These are phyloP conservation scores for Drosophila chauvacae DNA, from an alignment of 1,140 invertebrate species.

Conservation along the genomic window DNA sequence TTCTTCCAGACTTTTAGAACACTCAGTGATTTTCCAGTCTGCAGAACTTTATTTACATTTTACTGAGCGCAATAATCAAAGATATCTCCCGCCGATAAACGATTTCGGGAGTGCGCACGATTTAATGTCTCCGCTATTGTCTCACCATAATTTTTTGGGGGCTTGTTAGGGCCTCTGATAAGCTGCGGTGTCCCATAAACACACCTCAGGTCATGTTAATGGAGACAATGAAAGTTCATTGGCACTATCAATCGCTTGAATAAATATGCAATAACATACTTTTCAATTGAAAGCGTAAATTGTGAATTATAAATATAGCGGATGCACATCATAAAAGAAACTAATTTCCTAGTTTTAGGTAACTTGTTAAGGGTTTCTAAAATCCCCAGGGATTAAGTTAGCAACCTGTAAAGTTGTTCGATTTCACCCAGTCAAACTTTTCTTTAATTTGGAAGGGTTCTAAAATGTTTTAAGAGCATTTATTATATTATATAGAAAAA, in stretches of 20 bases:
- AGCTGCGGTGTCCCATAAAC: slow-evolving; percentile 21
- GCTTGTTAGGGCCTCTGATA: slow-evolving; percentile 34
- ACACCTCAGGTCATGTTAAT: slow-evolving; percentile 57
- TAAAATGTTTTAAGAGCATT: too few species aligned
- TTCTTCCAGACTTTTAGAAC: slow-evolving; percentile 9
- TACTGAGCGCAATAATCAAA: slow-evolving; percentile 61
- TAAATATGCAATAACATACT: slow-evolving; percentile 16
- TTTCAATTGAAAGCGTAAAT: slow-evolving; percentile 5
- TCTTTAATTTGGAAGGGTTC: too few species aligned
- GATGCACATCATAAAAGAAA: too few species aligned
- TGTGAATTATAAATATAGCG: slow-evolving; percentile 1
- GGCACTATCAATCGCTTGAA: neutral
- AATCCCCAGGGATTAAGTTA: too few species aligned
- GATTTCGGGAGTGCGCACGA: slow-evolving; percentile 69
- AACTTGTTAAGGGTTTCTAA: too few species aligned
- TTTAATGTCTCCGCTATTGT: slow-evolving; percentile 47
- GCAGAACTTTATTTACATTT: slow-evolving; percentile 64
- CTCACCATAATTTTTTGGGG: slow-evolving; percentile 12
- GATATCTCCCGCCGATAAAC: slow-evolving; percentile 47
- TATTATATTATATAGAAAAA: too few species aligned
- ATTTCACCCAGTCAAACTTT: too few species aligned
- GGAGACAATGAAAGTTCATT: slow-evolving; percentile 6
- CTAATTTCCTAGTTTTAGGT: too few species aligned
- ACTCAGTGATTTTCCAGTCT: slow-evolving; percentile 67
- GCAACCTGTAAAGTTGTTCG: too few species aligned